Evolutionary conservation across 2,888 invertebrate species (phyloP), one percentile per base, ranked within the genome.

Genomic region (Eulithis prunata): DNA sequence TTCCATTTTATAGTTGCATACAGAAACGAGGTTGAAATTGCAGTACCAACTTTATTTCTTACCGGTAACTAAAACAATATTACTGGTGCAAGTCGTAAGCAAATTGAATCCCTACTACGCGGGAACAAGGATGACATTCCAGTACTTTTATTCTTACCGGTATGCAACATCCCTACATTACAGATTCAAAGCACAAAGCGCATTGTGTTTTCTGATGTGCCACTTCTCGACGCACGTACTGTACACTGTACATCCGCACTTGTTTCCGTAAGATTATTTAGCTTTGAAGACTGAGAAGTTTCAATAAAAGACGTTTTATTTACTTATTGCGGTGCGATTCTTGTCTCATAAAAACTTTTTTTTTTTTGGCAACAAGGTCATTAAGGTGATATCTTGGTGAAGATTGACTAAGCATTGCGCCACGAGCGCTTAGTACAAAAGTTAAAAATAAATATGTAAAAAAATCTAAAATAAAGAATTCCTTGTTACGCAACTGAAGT

Each of bases 131-230:
- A n/a, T n/a, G 3, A 12, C 1, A 45, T 45, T 47, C 2, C 47
- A 14, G 45, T 21, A 47, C 6, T 7, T 21, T 49, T 10, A 49
- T 21, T 21, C 4, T 49, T 11, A 41, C 10, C 14, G 11, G 14
- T 4, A 14, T 38, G 14, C 21, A 6, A 28, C 57, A 57, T 38
- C 55, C 59, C 58, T 56, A 57, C 60, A 69, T 68, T 68, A 67
- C 52, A 57, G 47, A 71, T 71, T 67, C 71, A 38, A 60, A 60
- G 57, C 71, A 65, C 69, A 69, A 63, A 69, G 69, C 61, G 55
- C 64, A 67, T 67, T 69, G 69, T 67, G 49, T 65, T 60, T 62
- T 61, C 66, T 64, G 69, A 67, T 69, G 69, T 45, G 69, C 63
- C 62, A 67, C 69, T 69, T 69, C 63, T 65, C 41, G 56, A 54